Conservation (phyloP, 1,140 invertebrate genomes). For the Pristionchus pacificus region DNA sequence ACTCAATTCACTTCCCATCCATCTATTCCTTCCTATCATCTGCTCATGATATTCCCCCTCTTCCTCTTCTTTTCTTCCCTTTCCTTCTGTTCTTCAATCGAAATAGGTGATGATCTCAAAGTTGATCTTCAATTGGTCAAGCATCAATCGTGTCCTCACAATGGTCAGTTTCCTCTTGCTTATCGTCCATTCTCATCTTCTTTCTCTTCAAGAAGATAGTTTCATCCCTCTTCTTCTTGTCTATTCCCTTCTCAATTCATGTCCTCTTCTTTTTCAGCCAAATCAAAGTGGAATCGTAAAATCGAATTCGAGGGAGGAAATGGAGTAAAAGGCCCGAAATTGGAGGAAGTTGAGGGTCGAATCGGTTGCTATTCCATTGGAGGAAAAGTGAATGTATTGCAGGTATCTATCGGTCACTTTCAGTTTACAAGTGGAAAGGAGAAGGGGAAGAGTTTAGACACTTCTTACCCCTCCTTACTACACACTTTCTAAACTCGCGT, state of each 20-base stretch:
- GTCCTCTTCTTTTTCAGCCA: constrained; percentile 18
- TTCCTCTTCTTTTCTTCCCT: constrained; percentile 5
- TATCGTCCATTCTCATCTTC: no score
- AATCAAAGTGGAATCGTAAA: constrained; percentile 50
- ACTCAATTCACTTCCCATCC: no score
- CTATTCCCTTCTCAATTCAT: constrained; percentile 38
- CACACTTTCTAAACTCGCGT: no score
- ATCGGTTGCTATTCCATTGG: constrained; percentile 50
- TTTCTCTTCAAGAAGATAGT: no score
- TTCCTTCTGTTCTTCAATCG: constrained; percentile 13
- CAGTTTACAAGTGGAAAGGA: no score
- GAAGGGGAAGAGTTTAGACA: not conserved
- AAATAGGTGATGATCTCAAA: constrained; percentile 50
- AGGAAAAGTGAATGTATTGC: constrained; percentile 45
- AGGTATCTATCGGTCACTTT: constrained; percentile 8
- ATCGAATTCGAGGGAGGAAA: constrained; percentile 54
- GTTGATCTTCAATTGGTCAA: constrained; percentile 52
- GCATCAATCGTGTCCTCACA: constrained; percentile 51
- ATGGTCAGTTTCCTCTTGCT: no score
- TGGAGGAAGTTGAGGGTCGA: constrained; percentile 30
- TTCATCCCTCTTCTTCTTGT: no score
- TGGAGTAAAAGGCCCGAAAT: constrained; percentile 46
- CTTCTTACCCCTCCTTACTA: no score
- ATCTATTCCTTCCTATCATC: no score
- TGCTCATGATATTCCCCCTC: not conserved